Evolutionary conservation across 2,888 invertebrate genomes (phyloP).

Genomic region (Luffia ferchaultella): DNA sequence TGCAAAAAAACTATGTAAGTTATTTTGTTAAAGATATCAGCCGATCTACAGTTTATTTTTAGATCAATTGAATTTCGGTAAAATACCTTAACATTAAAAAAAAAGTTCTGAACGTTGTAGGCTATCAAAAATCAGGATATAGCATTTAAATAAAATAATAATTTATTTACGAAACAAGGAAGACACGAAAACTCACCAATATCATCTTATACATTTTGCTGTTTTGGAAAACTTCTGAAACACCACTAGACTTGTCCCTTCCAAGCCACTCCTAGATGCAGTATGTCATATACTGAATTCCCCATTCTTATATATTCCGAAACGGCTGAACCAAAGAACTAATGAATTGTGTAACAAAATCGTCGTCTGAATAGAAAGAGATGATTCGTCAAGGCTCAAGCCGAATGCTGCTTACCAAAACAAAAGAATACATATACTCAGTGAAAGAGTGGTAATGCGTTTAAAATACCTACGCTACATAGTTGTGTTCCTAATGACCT

Average conservation of each 20-base stretch:
- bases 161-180: too few relatives aligned
- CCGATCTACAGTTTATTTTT: too few relatives aligned
- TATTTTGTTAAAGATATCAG: too few relatives aligned
- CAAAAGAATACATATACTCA: slow-evolving; percentile 54
- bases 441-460: slow-evolving; percentile 13
- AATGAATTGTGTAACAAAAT: slow-evolving; percentile 29
- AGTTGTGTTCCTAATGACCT: neutral
- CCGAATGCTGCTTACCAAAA: slow-evolving; percentile 35
- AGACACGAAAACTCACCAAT: neutral
- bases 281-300: slow-evolving; percentile 25
- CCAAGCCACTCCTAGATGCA: slow-evolving; percentile 24
- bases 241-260: slow-evolving; percentile 11
- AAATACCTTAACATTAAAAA: too few relatives aligned
- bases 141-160: too few relatives aligned
- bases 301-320: slow-evolving; percentile 35
- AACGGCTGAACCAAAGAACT: neutral
- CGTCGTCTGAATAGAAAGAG: slow-evolving; percentile 27
- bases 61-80: too few relatives aligned
- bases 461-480: neutral
- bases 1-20: too few relatives aligned
- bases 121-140: too few relatives aligned
- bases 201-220: slow-evolving; percentile 1
- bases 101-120: too few relatives aligned
- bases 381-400: slow-evolving; percentile 32
- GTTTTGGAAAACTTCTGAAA: neutral